Evolutionary conservation across 1,140 invertebrate genomes (phyloP).

Genomic region (Sitophilus oryzae): DNA sequence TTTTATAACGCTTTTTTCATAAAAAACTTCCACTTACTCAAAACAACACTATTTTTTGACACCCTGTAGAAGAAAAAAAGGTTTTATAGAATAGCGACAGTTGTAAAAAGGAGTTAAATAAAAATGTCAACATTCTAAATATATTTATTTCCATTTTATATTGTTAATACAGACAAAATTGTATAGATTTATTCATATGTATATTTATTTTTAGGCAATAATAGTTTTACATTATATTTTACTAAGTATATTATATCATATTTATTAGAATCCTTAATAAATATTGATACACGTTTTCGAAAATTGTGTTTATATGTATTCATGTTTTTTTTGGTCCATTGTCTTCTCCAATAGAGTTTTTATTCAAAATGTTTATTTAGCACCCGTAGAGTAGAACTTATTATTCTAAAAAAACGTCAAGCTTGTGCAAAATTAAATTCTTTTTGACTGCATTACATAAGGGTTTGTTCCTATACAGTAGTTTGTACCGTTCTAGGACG

Average conservation of each 20-base stretch:
- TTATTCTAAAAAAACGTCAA: not conserved
- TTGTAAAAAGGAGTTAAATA: not conserved
- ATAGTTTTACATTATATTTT: not conserved
- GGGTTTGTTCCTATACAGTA: too few species aligned
- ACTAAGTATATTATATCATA: not conserved
- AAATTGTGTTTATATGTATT: conserved; percentile 3
- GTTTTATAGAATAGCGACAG: too few species aligned
- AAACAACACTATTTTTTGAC: too few species aligned
- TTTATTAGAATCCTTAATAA: not conserved
- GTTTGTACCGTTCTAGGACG: too few species aligned
- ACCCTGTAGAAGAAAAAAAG: too few species aligned
- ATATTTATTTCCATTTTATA: not conserved
- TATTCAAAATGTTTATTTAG: not conserved
- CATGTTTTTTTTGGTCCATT: conserved; percentile 2
- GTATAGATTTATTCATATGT: conserved; percentile 3
- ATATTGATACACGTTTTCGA: not conserved
- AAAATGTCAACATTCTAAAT: not conserved
- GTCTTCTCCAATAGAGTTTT: not conserved
- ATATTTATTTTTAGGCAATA: not conserved
- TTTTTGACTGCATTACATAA: too few species aligned
- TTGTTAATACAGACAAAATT: not conserved
- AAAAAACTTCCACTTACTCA: too few species aligned
- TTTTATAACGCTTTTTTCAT: too few species aligned
- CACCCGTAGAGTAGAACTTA: not conserved
- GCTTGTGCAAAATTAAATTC: not conserved